Evolutionary conservation across 2,113 vertebrate species (phyloP), one percentile per base, ranked within the genome.

Genomic region (Pitta sordida): DNA sequence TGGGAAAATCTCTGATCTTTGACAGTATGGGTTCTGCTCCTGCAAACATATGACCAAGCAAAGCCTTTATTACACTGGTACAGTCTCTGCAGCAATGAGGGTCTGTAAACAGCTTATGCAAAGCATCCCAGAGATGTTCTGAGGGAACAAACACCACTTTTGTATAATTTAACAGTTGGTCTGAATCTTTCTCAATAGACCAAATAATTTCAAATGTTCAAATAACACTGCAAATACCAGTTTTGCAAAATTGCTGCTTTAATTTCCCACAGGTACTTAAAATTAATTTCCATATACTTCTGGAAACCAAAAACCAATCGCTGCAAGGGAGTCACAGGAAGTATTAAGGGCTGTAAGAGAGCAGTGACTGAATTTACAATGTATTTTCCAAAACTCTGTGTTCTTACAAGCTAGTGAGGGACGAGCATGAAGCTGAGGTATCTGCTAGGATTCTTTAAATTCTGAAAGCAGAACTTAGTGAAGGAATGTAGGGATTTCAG

Each of bases 251-350:
- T 48, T 62, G 37, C 8, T 65, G 5, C 8, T 83, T 64, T 76
- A 43, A 87, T 94, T 90, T 94, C 83, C 64, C 71, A 70, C 8
- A 74, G 32, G 34, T 77, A 69, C 32, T 83, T 68, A 44, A 84
- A 93, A 79, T 79, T 79, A 91, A 88, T 96, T 90, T 96, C 37
- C 36, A 20, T 55, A 58, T 41, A 62, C 23, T 49, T 76, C 70
- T 80, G 58, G 55, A 76, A 94, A 91, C 64, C 44, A 87, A 92
- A 94, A 78, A 75, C 74, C 44, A 92, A n/a, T 73, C 79, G 27
- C 60, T 89, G 36, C 44, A 30, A 49, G 84, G 55, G 81, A 86
- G 34, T 74, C 56, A 75, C 36, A 75, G 74, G 69, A 95, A 91
- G 23, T 23, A 82, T 15, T 44, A 26, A 49, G 62, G 26, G 10